phyloP scores from a whole-genome alignment of 2,888 invertebrate species.

The Drosophila mayaguana region DNA sequence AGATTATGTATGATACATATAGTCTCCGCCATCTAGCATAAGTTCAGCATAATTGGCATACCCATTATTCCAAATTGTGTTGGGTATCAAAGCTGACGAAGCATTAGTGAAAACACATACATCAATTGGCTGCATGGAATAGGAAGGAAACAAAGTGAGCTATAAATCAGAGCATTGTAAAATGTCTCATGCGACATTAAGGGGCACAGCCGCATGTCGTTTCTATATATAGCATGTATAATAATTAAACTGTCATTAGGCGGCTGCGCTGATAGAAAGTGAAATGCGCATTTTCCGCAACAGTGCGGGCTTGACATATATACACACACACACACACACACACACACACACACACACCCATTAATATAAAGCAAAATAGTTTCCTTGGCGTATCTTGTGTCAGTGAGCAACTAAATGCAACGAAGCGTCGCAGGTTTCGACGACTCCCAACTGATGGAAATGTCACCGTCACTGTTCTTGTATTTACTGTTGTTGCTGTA shows the following conservation, averaged over 20 bases:
- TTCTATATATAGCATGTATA: slow-evolving; percentile 25
- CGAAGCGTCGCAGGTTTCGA: slow-evolving; percentile 64
- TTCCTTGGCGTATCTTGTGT: slow-evolving; percentile 44
- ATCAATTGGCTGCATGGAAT: slow-evolving; percentile 13
- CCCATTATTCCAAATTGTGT: not conserved
- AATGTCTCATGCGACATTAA: slow-evolving; percentile 70
- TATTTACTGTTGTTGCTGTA: slow-evolving; percentile 3
- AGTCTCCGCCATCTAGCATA: not conserved
- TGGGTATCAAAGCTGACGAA: slow-evolving; percentile 6
- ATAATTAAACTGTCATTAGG: slow-evolving; percentile 78
- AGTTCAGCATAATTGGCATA: not conserved
- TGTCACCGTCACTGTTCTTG: slow-evolving; percentile 21
- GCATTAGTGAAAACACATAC: slow-evolving; percentile 5
- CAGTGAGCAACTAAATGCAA: slow-evolving; percentile 56
- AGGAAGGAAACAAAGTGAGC: slow-evolving; percentile 26
- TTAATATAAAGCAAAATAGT: slow-evolving; percentile 20
- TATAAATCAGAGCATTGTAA: slow-evolving; percentile 65
- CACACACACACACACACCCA: slow-evolving; percentile 31
- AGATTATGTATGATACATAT: not conserved
- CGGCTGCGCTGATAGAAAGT: slow-evolving; percentile 66
- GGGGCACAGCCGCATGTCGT: slow-evolving; percentile 51
- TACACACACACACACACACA: slow-evolving; percentile 30
- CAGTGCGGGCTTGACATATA: slow-evolving; percentile 56
- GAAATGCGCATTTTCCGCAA: slow-evolving; percentile 75
- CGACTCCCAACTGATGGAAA: slow-evolving; percentile 42